Conservation (phyloP, 1,140 invertebrate species). For the Ridgeia piscesae region DNA sequence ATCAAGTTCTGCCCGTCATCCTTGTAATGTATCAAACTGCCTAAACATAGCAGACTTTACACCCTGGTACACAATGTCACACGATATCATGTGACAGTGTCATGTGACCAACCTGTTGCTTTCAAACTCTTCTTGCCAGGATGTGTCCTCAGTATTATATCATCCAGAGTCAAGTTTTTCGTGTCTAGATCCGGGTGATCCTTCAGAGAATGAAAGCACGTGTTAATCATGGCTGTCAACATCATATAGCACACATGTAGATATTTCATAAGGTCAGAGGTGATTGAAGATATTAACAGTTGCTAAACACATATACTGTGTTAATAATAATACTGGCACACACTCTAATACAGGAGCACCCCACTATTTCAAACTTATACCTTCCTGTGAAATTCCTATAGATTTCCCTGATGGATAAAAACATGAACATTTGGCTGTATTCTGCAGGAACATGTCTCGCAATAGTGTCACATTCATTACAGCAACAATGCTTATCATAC, state of each 20-base stretch:
- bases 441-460: too few relatives aligned
- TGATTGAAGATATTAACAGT: too few relatives aligned
- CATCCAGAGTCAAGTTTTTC: conserved; percentile 63
- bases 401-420: too few relatives aligned
- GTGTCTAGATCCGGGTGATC: conserved; percentile 63
- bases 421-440: too few relatives aligned
- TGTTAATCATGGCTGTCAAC: not conserved
- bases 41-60: not conserved
- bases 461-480: too few relatives aligned
- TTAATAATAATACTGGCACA: too few relatives aligned
- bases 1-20: not conserved
- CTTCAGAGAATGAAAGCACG: not conserved
- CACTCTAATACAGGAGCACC: too few relatives aligned
- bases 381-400: too few relatives aligned
- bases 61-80: not conserved
- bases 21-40: not conserved
- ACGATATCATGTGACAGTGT: not conserved
- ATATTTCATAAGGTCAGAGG: too few relatives aligned
- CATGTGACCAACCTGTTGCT: not conserved
- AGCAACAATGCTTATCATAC: too few relatives aligned
- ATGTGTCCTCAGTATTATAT: conserved; percentile 63
- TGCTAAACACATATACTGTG: too few relatives aligned
- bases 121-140: conserved; percentile 39
- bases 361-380: too few relatives aligned
- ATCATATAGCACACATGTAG: not conserved